A percentile compares a stretch with the other conserved stretches of the same genome.
Evolutionary conservation across 37 sponge, comb jelly and placozoan genomes (phyloP).

Genomic region (Mnemiopsis leidyi): DNA sequence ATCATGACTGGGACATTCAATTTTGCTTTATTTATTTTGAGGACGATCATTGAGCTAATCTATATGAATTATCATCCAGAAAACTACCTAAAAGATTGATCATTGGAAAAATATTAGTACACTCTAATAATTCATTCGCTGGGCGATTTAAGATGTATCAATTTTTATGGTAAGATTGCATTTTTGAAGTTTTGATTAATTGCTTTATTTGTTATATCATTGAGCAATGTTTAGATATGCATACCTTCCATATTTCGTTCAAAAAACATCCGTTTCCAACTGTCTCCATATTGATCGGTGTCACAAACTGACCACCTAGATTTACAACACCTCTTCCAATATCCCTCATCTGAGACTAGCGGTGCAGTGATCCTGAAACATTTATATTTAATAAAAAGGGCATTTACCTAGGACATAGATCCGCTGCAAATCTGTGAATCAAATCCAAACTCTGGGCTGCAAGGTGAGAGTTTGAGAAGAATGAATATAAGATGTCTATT

Average conservation of each 20-base stretch:
- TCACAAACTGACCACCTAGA: conserved; percentile 85
- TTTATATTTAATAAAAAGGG: too few relatives aligned
- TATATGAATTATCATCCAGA: conserved; percentile 49
- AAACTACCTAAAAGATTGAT: conserved; percentile 38
- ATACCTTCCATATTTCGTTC: conserved; percentile 79
- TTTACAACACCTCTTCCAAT: conserved; percentile 87
- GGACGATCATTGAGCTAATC: conserved; percentile 9
- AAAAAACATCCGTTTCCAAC: conserved; percentile 96
- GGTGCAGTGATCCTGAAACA: conserved; percentile 76
- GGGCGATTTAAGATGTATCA: too few relatives aligned
- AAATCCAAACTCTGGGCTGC: too few relatives aligned
- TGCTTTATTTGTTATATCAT: too few relatives aligned
- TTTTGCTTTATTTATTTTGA: conserved; percentile 2
- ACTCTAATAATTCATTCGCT: too few relatives aligned
- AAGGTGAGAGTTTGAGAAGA: too few relatives aligned
- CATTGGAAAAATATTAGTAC: neutral
- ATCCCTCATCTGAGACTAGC: conserved; percentile 80
- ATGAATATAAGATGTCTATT: too few relatives aligned
- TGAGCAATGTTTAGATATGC: neutral
- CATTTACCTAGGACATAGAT: too few relatives aligned
- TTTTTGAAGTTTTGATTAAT: neutral
- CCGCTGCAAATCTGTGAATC: too few relatives aligned
- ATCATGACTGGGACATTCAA: neutral
- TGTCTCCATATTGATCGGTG: conserved; percentile 69
- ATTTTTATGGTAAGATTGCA: too few relatives aligned